phyloP scores from a whole-genome alignment of 2,797 vertebrate genomes.

The Botia almorhae region DNA sequence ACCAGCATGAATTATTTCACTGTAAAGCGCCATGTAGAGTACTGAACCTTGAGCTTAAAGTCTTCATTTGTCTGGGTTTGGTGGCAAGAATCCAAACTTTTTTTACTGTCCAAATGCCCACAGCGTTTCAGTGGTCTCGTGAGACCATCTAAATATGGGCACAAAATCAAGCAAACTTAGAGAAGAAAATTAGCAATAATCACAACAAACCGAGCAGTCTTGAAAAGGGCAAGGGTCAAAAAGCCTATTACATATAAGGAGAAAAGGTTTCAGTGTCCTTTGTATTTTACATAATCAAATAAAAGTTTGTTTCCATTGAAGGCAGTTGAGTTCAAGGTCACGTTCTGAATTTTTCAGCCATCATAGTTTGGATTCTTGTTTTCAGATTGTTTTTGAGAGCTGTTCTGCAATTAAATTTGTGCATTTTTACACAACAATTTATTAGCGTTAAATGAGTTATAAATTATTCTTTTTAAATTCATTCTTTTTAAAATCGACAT shows the following conservation, averaged over 20 bases:
- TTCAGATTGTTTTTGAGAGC: not conserved
- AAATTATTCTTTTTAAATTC: not conserved
- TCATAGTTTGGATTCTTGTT: not conserved
- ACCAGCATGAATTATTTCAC: not conserved
- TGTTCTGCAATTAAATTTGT: not conserved
- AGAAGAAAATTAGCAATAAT: conserved; percentile 33
- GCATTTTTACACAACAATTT: not conserved
- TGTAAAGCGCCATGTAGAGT: not conserved
- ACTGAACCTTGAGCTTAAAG: not conserved
- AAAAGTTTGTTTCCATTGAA: conserved; percentile 38
- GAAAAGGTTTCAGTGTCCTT: conserved; percentile 43
- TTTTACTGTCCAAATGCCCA: conserved; percentile 24
- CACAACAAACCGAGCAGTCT: conserved; percentile 25
- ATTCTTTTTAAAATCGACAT: not conserved
- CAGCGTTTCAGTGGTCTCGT: conserved; percentile 22
- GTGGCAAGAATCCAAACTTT: conserved; percentile 29
- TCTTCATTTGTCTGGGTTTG: conserved; percentile 2
- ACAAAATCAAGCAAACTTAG: conserved; percentile 28
- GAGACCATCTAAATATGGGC: conserved; percentile 41
- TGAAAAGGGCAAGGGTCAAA: conserved; percentile 43
- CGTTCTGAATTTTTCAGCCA: not conserved
- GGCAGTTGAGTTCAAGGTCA: conserved; percentile 5
- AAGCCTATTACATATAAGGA: conserved; percentile 16
- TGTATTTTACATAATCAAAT: conserved; percentile 27
- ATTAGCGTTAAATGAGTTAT: not conserved